phyloP scores from a whole-genome alignment of 1,140 invertebrate species.

The Tetraneura akinire region DNA sequence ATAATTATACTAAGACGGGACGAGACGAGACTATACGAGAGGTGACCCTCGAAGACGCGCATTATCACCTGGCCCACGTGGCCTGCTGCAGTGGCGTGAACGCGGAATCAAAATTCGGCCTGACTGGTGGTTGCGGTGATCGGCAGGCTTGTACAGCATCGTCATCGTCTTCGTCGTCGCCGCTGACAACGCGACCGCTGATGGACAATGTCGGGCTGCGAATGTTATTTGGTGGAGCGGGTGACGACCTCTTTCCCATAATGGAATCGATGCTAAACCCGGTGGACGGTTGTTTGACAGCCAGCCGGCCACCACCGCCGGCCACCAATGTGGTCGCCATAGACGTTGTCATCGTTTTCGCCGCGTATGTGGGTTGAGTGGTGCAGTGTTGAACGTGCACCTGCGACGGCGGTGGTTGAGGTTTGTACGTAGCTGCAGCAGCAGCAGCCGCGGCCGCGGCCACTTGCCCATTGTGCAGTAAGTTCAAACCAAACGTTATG shows the following conservation, averaged over 20 bases:
- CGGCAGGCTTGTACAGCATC: background rate
- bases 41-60: background rate
- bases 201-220: background rate
- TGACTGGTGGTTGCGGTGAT: conserved; percentile 12
- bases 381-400: conserved; percentile 56
- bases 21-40: too few relatives aligned
- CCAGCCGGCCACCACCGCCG: conserved; percentile 49
- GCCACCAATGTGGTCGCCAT: conserved; percentile 54
- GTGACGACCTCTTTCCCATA: conserved; percentile 59
- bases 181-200: background rate
- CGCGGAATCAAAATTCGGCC: conserved; percentile 54
- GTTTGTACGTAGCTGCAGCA: conserved; percentile 55
- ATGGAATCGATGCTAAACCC: conserved; percentile 64
- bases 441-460: conserved; percentile 58
- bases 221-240: background rate
- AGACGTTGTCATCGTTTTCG: too few relatives aligned
- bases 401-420: conserved; percentile 60
- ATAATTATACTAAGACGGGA: too few relatives aligned
- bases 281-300: conserved; percentile 57
- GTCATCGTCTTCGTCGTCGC: background rate
- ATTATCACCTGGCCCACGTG: conserved; percentile 56
- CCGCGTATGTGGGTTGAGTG: conserved; percentile 62
- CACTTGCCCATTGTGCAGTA: conserved; percentile 58
- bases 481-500: conserved; percentile 60
- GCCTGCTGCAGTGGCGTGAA: conserved; percentile 55